Conservation (phyloP, 2,888 invertebrate species). For the Clivina fossor region DNA sequence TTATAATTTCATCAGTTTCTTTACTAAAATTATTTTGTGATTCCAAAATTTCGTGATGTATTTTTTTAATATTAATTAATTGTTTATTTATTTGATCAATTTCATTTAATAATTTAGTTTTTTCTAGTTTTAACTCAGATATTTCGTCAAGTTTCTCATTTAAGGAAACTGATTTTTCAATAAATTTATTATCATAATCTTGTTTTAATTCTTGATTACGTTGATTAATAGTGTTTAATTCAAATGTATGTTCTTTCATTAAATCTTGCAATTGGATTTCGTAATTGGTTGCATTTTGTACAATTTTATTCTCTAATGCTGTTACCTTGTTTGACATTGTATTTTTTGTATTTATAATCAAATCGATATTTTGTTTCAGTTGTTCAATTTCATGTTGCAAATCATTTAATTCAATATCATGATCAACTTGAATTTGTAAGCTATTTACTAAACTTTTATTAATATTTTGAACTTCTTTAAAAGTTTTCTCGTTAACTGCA, state of each 20-base stretch:
- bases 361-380: too few species aligned
- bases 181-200: constrained; percentile 3
- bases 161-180: neutral
- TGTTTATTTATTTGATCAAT: constrained; percentile 18
- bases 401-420: too few species aligned
- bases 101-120: constrained; percentile 16
- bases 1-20: constrained; percentile 1
- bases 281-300: constrained; percentile 29
- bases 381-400: too few species aligned
- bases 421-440: too few species aligned
- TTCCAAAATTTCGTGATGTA: neutral
- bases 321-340: too few species aligned
- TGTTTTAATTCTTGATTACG: neutral
- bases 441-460: too few species aligned
- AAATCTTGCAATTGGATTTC: constrained; percentile 26
- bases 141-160: constrained; percentile 4
- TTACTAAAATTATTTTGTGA: neutral
- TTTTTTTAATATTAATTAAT: constrained; percentile 27
- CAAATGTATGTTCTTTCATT: neutral
- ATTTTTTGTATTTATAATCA: too few species aligned
- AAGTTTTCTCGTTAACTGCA: neutral
- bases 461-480: neutral
- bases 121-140: constrained; percentile 24
- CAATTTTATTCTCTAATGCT: constrained; percentile 27
- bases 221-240: neutral